phyloP scores from a whole-genome alignment of 2,888 invertebrate species.

The Conus canariensis region DNA sequence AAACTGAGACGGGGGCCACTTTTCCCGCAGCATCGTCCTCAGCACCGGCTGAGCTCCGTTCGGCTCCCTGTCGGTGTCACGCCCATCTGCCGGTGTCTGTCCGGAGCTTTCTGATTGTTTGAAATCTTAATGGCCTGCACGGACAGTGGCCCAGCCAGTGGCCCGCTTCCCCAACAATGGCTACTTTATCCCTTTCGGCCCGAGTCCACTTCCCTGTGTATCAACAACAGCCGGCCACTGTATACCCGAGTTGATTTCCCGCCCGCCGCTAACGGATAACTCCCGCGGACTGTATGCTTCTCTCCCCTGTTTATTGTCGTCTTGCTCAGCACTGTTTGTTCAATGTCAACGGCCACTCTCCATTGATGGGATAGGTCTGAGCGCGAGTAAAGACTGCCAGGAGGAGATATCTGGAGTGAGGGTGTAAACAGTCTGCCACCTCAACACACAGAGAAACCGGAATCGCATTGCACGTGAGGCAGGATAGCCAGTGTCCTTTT shows the following conservation, averaged over 20 bases:
- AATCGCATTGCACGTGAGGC: not conserved
- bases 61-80: too few species aligned
- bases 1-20: too few species aligned
- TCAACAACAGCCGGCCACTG: not conserved
- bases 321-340: not conserved
- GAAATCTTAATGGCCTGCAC: slow-evolving; percentile 4
- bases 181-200: not conserved
- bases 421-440: not conserved
- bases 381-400: not conserved
- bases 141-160: too few species aligned
- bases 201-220: slow-evolving; percentile 13
- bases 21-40: too few species aligned
- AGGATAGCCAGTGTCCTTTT: too few species aligned
- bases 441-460: not conserved
- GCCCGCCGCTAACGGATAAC: not conserved
- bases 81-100: slow-evolving; percentile 20
- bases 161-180: slow-evolving; percentile 9
- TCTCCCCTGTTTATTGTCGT: not conserved
- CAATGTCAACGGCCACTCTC: slow-evolving; percentile 15
- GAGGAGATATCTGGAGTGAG: not conserved
- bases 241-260: not conserved
- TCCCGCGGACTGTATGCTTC: not conserved
- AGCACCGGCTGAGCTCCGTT: too few species aligned
- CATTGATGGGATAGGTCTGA: not conserved
- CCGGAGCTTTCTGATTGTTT: slow-evolving; percentile 7